Evolutionary conservation across 1,140 invertebrate species (phyloP).

Genomic region (Myzus persicae): DNA sequence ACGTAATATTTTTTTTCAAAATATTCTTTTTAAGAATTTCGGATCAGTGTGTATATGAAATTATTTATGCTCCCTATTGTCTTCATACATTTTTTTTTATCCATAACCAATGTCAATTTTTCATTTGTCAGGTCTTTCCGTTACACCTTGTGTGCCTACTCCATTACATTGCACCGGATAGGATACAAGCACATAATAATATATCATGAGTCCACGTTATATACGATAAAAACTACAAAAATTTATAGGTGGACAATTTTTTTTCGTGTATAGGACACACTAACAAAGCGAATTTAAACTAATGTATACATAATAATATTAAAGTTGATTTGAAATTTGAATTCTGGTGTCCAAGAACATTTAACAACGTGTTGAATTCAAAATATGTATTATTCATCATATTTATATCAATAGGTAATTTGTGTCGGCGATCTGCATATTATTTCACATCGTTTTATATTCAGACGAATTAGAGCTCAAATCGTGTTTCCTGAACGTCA

Average conservation of each 20-base stretch:
- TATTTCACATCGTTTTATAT: neutral
- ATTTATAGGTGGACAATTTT: neutral
- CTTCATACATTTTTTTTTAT: no score
- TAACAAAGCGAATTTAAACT: neutral
- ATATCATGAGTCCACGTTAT: neutral
- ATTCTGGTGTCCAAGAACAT: neutral
- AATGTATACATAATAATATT: neutral
- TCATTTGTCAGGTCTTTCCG: no score
- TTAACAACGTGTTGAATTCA: neutral
- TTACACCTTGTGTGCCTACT: no score
- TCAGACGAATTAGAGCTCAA: no score
- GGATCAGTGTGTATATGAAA: no score
- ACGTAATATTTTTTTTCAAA: no score
- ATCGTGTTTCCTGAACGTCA: neutral
- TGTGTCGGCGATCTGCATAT: neutral
- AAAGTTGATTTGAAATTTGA: neutral
- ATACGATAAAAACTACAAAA: neutral
- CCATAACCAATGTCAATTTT: no score
- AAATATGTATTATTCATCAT: neutral
- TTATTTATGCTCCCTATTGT: no score
- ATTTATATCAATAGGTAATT: neutral
- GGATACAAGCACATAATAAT: neutral
- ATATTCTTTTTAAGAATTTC: no score
- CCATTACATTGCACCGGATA: neutral
- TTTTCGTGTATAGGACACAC: neutral